A percentile compares a stretch with the other conserved stretches of the same genome.
Conservation (phyloP, 2,797 vertebrate genomes). For the Catharus ustulatus region DNA sequence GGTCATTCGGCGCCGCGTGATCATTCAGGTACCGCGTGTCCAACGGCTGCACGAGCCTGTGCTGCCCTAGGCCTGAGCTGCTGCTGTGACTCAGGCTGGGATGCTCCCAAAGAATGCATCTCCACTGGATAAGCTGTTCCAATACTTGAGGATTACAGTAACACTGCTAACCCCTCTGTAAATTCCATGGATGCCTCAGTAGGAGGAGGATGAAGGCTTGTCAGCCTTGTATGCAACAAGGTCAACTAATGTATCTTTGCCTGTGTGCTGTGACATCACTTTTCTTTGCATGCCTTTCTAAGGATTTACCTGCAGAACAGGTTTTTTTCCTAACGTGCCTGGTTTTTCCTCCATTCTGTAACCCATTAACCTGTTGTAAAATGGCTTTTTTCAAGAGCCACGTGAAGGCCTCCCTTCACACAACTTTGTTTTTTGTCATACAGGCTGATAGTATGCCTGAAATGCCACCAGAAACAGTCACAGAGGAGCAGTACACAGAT, state of each 20-base stretch:
- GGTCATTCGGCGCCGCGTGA: conserved; percentile 93
- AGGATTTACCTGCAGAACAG: conserved; percentile 17
- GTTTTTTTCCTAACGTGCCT: not conserved
- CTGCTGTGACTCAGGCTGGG: not conserved
- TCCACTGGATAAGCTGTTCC: not conserved
- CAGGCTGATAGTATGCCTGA: conserved; percentile 91
- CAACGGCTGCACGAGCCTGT: conserved; percentile 37
- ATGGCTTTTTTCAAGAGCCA: not conserved
- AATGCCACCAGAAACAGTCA: conserved; percentile 87
- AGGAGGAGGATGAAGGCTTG: not conserved
- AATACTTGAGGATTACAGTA: not conserved
- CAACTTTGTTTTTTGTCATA: conserved; percentile 15
- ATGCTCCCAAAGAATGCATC: conserved; percentile 41
- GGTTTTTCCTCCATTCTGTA: not conserved
- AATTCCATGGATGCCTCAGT: not conserved
- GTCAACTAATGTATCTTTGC: not conserved
- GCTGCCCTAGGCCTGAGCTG: not conserved
- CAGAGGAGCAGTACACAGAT: conserved; percentile 92
- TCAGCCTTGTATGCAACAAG: not conserved
- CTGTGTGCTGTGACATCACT: not conserved
- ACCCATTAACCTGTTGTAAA: not conserved
- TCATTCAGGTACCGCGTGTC: conserved; percentile 90
- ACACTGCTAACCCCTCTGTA: not conserved
- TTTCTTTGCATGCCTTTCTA: conserved; percentile 57
- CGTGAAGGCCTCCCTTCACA: not conserved